phyloP scores from a whole-genome alignment of 2,888 invertebrate genomes.

The Erannis defoliaria region DNA sequence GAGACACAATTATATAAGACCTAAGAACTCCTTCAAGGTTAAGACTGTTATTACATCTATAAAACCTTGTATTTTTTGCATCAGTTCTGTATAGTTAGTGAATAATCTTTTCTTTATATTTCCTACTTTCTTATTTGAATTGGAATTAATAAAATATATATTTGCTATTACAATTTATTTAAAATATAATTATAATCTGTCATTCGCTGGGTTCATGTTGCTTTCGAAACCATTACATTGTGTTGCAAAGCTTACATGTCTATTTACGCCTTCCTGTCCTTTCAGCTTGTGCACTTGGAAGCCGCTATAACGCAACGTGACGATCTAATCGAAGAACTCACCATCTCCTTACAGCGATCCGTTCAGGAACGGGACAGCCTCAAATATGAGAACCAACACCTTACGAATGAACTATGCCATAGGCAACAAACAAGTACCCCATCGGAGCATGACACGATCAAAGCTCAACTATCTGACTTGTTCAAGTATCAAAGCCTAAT shows the following conservation, averaged over 20 bases:
- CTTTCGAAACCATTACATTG: slow-evolving; percentile 18
- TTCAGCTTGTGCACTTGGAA: slow-evolving; percentile 91
- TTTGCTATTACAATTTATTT: neutral
- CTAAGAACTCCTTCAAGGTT: too few relatives aligned
- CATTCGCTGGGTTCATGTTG: neutral
- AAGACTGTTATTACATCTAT: too few relatives aligned
- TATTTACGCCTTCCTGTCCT: slow-evolving; percentile 77
- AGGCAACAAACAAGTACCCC: slow-evolving; percentile 69
- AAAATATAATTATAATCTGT: neutral
- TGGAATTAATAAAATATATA: too few relatives aligned
- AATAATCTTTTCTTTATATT: too few relatives aligned
- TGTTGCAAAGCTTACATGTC: slow-evolving; percentile 52
- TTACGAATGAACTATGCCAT: slow-evolving; percentile 86
- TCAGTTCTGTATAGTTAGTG: too few relatives aligned
- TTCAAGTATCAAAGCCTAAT: slow-evolving; percentile 77
- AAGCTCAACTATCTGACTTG: slow-evolving; percentile 79
- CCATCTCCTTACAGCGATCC: slow-evolving; percentile 90
- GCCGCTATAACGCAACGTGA: slow-evolving; percentile 90
- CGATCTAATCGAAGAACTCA: slow-evolving; percentile 90
- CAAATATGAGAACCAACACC: slow-evolving; percentile 87
- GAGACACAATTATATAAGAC: too few relatives aligned
- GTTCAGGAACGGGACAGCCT: slow-evolving; percentile 87
- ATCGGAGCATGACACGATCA: slow-evolving; percentile 74
- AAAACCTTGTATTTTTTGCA: too few relatives aligned
- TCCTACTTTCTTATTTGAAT: too few relatives aligned